Percentiles rank a stretch among this genome's conserved stretches.
phyloP scores from a whole-genome alignment of 2,888 invertebrate genomes.

The Himalopsyche kuldschensis region DNA sequence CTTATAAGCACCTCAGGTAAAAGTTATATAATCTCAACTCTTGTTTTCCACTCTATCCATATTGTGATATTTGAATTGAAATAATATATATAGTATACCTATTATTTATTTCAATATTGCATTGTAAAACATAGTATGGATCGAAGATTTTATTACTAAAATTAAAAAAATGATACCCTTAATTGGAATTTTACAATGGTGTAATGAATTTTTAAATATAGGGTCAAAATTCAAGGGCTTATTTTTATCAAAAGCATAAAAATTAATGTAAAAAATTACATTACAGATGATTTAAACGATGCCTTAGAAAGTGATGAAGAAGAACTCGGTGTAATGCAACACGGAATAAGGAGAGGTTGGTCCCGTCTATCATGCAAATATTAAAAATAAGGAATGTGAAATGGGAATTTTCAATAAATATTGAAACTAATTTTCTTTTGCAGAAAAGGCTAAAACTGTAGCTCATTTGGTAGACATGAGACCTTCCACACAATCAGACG shows the following conservation, averaged over 20 bases:
- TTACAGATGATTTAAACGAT: slow-evolving; percentile 39
- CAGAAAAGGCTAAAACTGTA: slow-evolving; percentile 46
- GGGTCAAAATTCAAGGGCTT: neutral
- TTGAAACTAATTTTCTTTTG: slow-evolving; percentile 40
- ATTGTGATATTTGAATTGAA: no score
- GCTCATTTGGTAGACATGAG: slow-evolving; percentile 60
- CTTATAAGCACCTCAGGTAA: no score
- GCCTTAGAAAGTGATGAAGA: slow-evolving; percentile 38
- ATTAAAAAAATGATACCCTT: no score
- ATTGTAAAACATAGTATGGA: no score
- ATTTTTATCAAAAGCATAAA: neutral
- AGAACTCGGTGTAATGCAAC: slow-evolving; percentile 29
- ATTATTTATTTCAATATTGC: no score
- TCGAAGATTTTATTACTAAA: no score
- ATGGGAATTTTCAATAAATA: neutral
- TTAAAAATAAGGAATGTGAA: neutral
- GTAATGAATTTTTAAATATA: neutral
- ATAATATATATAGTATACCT: no score
- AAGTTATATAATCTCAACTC: no score
- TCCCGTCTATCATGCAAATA: neutral
- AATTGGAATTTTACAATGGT: no score
- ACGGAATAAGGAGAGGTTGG: slow-evolving; percentile 29
- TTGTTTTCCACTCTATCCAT: no score
- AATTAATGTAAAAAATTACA: neutral
- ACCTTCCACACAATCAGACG: slow-evolving; percentile 54